Percentiles rank a stretch among this genome's conserved stretches.
Conservation (phyloP, 2,797 vertebrate species). For the Lepilemur ruficaudatus region DNA sequence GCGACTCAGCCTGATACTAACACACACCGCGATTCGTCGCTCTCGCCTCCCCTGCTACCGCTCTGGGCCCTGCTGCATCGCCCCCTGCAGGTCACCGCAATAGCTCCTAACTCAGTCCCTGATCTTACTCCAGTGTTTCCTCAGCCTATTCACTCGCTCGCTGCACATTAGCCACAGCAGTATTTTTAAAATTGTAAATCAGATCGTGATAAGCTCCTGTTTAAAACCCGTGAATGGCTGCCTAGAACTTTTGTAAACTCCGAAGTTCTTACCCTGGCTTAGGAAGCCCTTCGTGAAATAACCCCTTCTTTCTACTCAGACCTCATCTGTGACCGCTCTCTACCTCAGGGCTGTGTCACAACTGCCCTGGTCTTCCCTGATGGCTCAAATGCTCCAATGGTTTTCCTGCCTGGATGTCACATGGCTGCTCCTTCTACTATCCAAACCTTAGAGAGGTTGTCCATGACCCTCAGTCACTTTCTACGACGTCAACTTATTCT, state of each 20-base stretch:
- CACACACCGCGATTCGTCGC: background rate
- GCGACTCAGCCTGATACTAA: background rate
- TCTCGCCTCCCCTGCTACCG: background rate
- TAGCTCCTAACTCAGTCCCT: background rate
- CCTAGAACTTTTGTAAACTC: constrained; percentile 27
- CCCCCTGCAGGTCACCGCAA: background rate
- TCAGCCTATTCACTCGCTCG: background rate
- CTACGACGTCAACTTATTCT: background rate
- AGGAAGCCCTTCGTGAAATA: background rate
- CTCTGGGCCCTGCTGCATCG: background rate
- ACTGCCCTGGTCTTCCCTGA: background rate
- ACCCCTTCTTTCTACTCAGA: background rate
- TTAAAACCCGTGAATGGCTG: background rate
- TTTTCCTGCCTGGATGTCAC: background rate
- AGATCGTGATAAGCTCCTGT: background rate
- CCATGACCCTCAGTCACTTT: background rate
- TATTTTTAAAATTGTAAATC: constrained; percentile 31
- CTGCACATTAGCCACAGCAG: background rate
- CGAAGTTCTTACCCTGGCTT: background rate
- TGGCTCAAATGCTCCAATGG: background rate
- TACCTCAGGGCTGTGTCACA: background rate
- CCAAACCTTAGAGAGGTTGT: background rate
- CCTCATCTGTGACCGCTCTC: background rate
- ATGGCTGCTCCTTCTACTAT: background rate
- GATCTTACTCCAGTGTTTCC: background rate